Evolutionary conservation across 2,113 vertebrate species (phyloP).

Genomic region (Strix aluco): DNA sequence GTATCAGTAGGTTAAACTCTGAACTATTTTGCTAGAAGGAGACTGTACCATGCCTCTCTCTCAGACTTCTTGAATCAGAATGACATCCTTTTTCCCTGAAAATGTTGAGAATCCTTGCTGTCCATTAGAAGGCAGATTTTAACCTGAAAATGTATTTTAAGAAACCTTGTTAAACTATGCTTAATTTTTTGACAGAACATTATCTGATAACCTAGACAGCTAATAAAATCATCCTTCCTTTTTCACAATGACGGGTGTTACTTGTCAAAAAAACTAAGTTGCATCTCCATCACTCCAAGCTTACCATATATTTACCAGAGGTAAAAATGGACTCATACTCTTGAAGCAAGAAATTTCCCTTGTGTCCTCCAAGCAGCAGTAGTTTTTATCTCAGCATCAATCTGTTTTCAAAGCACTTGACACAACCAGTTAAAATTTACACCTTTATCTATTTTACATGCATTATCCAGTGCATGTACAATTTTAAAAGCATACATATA

Average conservation of each 20-base stretch:
- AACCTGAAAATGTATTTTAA: neutral
- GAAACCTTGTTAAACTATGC: neutral
- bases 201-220: neutral
- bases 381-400: neutral
- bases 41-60: neutral
- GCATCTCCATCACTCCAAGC: neutral
- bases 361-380: neutral
- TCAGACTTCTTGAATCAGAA: neutral
- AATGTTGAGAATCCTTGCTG: neutral
- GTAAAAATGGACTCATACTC: neutral
- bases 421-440: neutral
- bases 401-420: neutral
- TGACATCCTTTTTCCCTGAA: neutral
- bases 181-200: neutral
- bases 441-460: neutral
- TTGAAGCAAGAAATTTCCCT: neutral
- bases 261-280: neutral
- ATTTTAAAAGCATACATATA: neutral
- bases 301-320: neutral
- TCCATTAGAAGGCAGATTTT: neutral
- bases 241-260: neutral
- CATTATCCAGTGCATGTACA: neutral
- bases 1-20: neutral
- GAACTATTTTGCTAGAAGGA: neutral
- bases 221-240: neutral